Evolutionary conservation across 2,113 vertebrate species (phyloP).

Genomic region (Nematolebias whitei): DNA sequence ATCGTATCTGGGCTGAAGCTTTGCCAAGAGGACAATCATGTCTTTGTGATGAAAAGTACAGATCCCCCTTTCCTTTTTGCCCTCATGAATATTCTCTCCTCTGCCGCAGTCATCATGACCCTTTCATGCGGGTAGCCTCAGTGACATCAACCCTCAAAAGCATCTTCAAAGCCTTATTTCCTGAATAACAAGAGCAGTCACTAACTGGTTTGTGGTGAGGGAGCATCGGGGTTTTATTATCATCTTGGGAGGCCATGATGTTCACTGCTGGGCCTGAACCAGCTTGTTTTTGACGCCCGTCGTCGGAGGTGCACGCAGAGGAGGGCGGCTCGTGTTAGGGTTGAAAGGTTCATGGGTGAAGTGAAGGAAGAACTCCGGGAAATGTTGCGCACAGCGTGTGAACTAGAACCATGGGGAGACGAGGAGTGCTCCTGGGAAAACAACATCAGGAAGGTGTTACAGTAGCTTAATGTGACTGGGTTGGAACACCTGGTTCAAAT

Average conservation of each 20-base stretch:
- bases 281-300: constrained; percentile 41
- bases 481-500: constrained; percentile 73
- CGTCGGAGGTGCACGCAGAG: constrained; percentile 27
- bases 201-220: constrained; percentile 53
- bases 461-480: constrained; percentile 68
- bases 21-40: constrained; percentile 62
- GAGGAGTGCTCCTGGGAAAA: constrained; percentile 61
- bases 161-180: constrained; percentile 62
- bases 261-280: constrained; percentile 58
- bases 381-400: constrained; percentile 13
- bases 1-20: constrained; percentile 69
- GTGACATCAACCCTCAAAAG: constrained; percentile 71
- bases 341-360: constrained; percentile 42
- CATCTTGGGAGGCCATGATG: constrained; percentile 71
- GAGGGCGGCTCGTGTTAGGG: constrained; percentile 34
- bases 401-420: constrained; percentile 26
- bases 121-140: constrained; percentile 66
- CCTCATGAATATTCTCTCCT: constrained; percentile 60
- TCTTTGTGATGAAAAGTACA: constrained; percentile 76
- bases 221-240: constrained; percentile 67
- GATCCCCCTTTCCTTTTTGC: constrained; percentile 60
- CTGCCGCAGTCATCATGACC: constrained; percentile 51
- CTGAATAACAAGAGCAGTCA: constrained; percentile 58
- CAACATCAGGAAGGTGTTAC: constrained; percentile 80
- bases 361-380: constrained; percentile 30